Evolutionary conservation across 2,888 invertebrate species (phyloP).

Genomic region (Oegoconia quadripuncta): DNA sequence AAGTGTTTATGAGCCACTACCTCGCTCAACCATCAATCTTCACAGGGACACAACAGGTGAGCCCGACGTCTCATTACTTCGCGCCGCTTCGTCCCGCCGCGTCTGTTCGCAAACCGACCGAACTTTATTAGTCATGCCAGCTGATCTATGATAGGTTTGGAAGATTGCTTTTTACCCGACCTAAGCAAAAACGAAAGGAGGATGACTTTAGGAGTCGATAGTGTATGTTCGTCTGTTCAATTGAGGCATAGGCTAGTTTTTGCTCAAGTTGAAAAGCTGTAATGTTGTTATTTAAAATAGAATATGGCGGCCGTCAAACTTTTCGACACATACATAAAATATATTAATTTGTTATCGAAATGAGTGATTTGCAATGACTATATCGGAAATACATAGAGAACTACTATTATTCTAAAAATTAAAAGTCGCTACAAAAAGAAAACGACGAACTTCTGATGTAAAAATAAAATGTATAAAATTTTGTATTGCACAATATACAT

Average conservation of each 20-base stretch:
- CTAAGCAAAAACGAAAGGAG: background rate
- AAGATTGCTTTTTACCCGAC: conserved; percentile 1
- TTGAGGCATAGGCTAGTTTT: too few species aligned
- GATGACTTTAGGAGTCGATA: too few species aligned
- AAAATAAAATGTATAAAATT: too few species aligned
- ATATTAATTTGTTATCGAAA: background rate
- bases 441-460: too few species aligned
- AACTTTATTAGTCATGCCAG: conserved; percentile 5
- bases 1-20: background rate
- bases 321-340: too few species aligned
- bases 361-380: background rate
- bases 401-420: too few species aligned
- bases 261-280: background rate
- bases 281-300: too few species aligned
- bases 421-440: too few species aligned
- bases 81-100: background rate
- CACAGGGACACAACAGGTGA: conserved; percentile 27
- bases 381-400: background rate
- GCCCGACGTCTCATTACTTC: conserved; percentile 27
- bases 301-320: too few species aligned
- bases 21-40: conserved; percentile 23
- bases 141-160: conserved; percentile 6
- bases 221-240: background rate
- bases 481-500: too few species aligned
- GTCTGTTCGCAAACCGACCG: background rate